A percentile compares a stretch with the other conserved stretches of the same genome.
Evolutionary conservation across 2,113 vertebrate genomes (phyloP).

Genomic region (Ardeotis arabs): DNA sequence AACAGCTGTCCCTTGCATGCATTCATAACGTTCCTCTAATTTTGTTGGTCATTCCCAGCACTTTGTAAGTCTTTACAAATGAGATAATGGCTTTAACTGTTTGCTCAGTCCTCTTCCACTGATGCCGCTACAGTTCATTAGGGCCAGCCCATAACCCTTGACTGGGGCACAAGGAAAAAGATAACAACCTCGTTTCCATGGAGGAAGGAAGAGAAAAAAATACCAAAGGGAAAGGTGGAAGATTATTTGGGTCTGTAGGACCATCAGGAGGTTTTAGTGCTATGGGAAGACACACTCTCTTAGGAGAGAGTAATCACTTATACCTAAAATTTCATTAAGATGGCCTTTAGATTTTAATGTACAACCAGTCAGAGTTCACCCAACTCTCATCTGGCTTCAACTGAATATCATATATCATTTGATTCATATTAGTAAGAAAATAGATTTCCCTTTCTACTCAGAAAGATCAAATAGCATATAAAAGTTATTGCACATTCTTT

Average conservation of each 20-base stretch:
- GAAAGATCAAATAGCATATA: background rate
- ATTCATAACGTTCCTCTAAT: fast-evolving
- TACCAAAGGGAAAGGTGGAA: background rate
- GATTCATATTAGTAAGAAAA: background rate
- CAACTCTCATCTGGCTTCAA: background rate
- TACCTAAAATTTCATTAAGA: background rate
- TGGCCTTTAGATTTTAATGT: background rate
- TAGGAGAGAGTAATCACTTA: background rate
- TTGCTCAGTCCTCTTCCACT: background rate
- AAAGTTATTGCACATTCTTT: background rate
- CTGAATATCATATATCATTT: background rate
- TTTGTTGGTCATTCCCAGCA: background rate
- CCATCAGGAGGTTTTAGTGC: background rate
- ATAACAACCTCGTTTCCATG: fast-evolving
- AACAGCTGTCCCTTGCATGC: fast-evolving
- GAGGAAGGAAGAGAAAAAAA: background rate
- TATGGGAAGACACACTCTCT: background rate
- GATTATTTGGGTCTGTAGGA: background rate
- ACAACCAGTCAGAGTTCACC: background rate
- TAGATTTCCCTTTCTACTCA: background rate
- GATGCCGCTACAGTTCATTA: background rate
- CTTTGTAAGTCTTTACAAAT: background rate
- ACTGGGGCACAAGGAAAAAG: fast-evolving
- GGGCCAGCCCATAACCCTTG: background rate
- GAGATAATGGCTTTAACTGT: background rate